Percentiles rank a stretch among this genome's conserved stretches.
These are phyloP conservation scores for Platygyra sinensis DNA, from an alignment of 64 coral and sea anemone species.

Conservation along the genomic window DNA sequence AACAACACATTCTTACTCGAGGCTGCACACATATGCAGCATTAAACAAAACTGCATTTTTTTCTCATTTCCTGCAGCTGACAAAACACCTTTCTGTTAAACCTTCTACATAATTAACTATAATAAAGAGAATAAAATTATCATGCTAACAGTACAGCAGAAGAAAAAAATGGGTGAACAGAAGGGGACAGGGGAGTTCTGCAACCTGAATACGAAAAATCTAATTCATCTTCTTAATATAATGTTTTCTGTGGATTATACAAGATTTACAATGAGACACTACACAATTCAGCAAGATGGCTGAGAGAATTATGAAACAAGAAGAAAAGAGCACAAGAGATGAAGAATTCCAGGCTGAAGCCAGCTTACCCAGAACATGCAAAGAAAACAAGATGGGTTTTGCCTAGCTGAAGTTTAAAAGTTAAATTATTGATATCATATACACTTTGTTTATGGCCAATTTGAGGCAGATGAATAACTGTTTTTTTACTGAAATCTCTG, in stretches of 20 bases:
- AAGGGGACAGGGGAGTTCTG: not conserved
- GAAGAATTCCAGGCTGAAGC: not conserved
- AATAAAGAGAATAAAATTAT: not conserved
- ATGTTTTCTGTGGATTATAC: slow-evolving; percentile 35
- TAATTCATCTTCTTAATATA: slow-evolving; percentile 3
- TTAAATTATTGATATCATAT: slow-evolving; percentile 40
- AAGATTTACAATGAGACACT: slow-evolving; percentile 42
- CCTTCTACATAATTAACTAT: not conserved
- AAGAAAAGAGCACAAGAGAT: not conserved
- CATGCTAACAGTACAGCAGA: not conserved
- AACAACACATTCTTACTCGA: no score
- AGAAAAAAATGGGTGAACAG: not conserved
- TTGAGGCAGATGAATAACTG: not conserved
- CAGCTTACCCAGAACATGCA: slow-evolving; percentile 14
- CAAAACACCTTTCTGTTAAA: not conserved
- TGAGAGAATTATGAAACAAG: not conserved
- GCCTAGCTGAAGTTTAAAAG: not conserved
- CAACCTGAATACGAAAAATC: slow-evolving; percentile 10
- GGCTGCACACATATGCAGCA: no score
- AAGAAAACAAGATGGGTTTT: not conserved
- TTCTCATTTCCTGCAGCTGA: no score
- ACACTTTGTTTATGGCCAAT: slow-evolving; percentile 38
- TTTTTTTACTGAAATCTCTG: slow-evolving; percentile 20
- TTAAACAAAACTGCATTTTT: no score
- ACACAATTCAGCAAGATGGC: not conserved